Percentiles rank a stretch among this genome's conserved stretches.
These are phyloP conservation scores for Sarcophaga carnaria DNA, from an alignment of 2,888 invertebrate species.

Conservation along the genomic window DNA sequence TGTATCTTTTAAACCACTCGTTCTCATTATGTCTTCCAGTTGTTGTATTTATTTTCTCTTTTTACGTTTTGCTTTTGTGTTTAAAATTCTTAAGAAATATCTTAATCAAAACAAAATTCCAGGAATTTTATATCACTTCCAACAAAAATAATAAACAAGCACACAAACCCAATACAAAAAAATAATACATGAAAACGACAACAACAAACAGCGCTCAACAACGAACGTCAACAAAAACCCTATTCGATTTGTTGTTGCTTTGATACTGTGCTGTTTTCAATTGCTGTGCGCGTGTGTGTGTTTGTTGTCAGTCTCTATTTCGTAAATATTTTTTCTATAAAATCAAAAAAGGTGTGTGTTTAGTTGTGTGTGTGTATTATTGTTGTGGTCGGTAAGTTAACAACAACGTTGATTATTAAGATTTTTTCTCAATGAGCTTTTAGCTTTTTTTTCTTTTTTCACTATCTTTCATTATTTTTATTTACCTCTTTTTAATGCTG, in stretches of 20 bases:
- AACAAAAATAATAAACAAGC: conserved; percentile 1
- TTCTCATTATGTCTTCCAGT: conserved; percentile 33
- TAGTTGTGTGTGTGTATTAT: background rate
- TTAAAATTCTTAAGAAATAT: conserved; percentile 68
- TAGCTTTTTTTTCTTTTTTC: conserved; percentile 11
- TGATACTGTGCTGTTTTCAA: background rate
- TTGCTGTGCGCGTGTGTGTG: background rate
- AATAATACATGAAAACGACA: background rate
- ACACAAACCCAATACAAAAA: conserved; percentile 9
- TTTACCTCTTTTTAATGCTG: conserved; percentile 31
- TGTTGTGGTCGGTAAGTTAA: conserved; percentile 39
- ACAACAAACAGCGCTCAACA: background rate
- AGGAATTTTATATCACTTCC: conserved; percentile 59
- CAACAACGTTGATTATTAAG: conserved; percentile 45
- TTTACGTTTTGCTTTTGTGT: conserved; percentile 47
- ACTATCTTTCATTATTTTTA: conserved; percentile 60
- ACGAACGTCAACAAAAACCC: background rate
- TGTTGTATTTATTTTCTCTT: conserved; percentile 12
- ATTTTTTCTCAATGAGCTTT: conserved; percentile 67
- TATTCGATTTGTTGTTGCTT: background rate
- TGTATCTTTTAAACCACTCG: background rate
- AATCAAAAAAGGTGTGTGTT: conserved; percentile 7
- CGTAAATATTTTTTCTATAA: background rate
- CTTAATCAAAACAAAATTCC: conserved; percentile 70
- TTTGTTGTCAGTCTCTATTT: conserved; percentile 6